Base-by-base conservation (phyloP, 2,888 invertebrate species). In the Sphaeridia pumilis region DNA sequence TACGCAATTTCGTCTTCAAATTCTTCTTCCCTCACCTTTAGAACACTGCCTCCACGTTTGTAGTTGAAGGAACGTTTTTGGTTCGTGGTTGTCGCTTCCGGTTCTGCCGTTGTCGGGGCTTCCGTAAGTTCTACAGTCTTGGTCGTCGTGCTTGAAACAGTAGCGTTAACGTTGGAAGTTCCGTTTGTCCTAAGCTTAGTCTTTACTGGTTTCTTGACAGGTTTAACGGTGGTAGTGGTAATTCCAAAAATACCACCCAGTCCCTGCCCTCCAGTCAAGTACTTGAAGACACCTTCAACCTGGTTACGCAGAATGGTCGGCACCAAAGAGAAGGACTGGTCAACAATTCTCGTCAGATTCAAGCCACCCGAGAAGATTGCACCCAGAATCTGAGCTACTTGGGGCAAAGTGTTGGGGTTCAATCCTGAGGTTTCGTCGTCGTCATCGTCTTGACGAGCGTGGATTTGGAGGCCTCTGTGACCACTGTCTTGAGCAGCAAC, bases 351-450 rank as follows among this genome's bases (percentile, higher is more conserved):
- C 0, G 63, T 58, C 17, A 65, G 54, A 31, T 65, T 65, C 24
- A 65, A 52, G 46, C 53, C 57, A 36, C 63, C 63, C 2, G 63
- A 56, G 50, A 65, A 65, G 36, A 65, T 63, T 14, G 65, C 63
- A 12, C 65, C 65, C 3, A 65, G 54, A 47, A 65, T 60, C 54
- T 63, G 61, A 3, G 61, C 60, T 1, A 65, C 65, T 57, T 65
- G 65, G 12, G 65, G 65, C 2, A 65, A 48, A 2, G 61, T 59
- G 28, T 61, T 60, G 14, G 65, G 65, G 52, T 60, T 60, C 2
- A 61, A 51, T 0, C 59, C 57, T 2, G 52, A 46, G 1, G 35
- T 38, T 5, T 45, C 57, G 10, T 36, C 54, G n/a, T 53, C 51
- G 2, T 59, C 58, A n/a, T 54, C 58, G n/a, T n/a, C n/a, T 21